These are phyloP conservation scores for Recurvirostra avosetta DNA, from an alignment of 2,113 vertebrate genomes.

Conservation along the genomic window DNA sequence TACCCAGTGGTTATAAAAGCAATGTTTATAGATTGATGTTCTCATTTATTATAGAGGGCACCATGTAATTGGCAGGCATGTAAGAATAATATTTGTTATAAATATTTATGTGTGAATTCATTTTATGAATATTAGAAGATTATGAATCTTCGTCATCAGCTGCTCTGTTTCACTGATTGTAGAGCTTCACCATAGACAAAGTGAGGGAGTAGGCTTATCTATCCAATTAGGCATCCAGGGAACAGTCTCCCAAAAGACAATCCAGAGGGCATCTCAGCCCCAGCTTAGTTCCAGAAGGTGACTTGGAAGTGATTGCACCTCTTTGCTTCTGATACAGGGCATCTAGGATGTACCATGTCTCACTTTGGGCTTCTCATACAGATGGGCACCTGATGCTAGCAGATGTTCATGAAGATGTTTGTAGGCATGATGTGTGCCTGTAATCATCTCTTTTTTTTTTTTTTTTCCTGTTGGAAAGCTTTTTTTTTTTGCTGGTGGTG, in stretches of 20 bases:
- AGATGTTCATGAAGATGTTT: neutral
- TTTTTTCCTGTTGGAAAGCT: neutral
- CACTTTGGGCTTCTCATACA: neutral
- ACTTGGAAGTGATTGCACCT: neutral
- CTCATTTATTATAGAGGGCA: neutral
- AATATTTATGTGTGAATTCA: conserved; percentile 15
- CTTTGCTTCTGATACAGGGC: neutral
- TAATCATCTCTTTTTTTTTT: neutral
- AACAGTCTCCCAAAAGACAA: neutral
- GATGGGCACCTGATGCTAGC: neutral
- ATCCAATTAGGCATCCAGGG: neutral
- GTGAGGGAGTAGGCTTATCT: neutral
- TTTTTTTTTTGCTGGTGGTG: neutral
- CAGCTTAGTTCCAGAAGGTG: neutral
- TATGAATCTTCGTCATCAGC: neutral
- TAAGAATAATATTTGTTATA: neutral
- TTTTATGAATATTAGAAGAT: neutral
- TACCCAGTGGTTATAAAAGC: neutral
- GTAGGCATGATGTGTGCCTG: neutral
- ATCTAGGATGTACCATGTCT: neutral
- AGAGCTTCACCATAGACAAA: neutral
- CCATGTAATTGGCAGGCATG: neutral
- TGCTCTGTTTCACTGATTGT: neutral
- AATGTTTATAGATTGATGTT: neutral
- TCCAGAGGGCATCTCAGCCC: neutral